A percentile compares a stretch with the other conserved stretches of the same genome.
Conservation (phyloP, 1,140 invertebrate species). For the Lordiphosa collinella region DNA sequence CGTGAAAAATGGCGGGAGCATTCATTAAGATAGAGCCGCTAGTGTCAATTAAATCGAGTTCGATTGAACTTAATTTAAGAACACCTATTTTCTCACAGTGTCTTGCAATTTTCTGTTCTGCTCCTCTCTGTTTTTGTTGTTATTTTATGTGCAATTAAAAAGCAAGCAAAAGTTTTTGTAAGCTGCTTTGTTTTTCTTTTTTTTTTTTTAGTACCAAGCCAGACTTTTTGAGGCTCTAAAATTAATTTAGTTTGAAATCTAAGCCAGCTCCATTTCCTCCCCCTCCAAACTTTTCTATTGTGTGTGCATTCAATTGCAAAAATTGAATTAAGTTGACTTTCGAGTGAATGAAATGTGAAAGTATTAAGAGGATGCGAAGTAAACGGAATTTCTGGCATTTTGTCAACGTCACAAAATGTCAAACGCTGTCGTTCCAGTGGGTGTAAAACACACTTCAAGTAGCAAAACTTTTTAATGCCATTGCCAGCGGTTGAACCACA, state of each 20-base stretch:
- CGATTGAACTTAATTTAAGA: too few species aligned
- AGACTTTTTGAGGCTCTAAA: slow-evolving; percentile 7
- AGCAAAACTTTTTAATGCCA: slow-evolving; percentile 56
- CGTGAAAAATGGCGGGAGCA: too few species aligned
- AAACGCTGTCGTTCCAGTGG: slow-evolving; percentile 30
- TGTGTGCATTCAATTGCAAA: slow-evolving; percentile 60
- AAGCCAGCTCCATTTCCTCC: slow-evolving; percentile 13
- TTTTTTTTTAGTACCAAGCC: neutral
- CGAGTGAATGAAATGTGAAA: slow-evolving; percentile 42
- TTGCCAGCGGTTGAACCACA: slow-evolving; percentile 40
- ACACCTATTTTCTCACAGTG: too few species aligned
- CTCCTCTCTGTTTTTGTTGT: too few species aligned
- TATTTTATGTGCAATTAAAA: neutral
- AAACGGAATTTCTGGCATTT: slow-evolving; percentile 42
- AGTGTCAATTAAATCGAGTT: too few species aligned
- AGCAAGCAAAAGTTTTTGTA: slow-evolving; percentile 4
- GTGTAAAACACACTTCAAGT: slow-evolving; percentile 35
- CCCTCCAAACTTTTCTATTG: neutral
- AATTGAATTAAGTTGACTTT: slow-evolving; percentile 68
- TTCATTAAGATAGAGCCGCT: too few species aligned
- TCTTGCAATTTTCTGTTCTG: neutral
- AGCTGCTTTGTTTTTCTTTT: slow-evolving; percentile 4
- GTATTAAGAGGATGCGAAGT: slow-evolving; percentile 14
- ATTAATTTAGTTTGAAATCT: slow-evolving; percentile 41
- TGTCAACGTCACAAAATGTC: slow-evolving; percentile 52